phyloP scores from a whole-genome alignment of 2,888 invertebrate genomes.

The Eristalis intricaria region DNA sequence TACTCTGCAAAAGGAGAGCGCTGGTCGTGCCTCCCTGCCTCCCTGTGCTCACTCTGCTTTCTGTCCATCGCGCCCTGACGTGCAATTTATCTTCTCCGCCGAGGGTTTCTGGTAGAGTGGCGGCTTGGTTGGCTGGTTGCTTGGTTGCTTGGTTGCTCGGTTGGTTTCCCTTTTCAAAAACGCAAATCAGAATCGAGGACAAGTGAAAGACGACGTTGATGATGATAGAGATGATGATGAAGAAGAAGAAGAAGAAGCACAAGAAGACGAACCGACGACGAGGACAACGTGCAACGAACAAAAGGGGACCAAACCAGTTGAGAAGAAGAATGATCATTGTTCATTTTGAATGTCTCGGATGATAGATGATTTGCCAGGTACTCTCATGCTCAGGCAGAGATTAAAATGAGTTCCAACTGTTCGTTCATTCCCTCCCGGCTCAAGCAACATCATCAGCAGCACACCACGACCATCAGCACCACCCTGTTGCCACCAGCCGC shows the following conservation, averaged over 20 bases:
- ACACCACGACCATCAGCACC: neutral
- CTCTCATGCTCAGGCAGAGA: slow-evolving; percentile 28
- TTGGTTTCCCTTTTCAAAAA: slow-evolving; percentile 59
- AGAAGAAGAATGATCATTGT: slow-evolving; percentile 67
- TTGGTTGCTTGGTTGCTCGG: neutral
- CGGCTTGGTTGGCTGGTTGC: slow-evolving; percentile 13
- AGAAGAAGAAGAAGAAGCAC: slow-evolving; percentile 41
- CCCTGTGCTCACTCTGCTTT: slow-evolving; percentile 44
- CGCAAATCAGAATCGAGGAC: slow-evolving; percentile 67
- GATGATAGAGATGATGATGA: slow-evolving; percentile 65
- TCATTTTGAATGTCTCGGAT: slow-evolving; percentile 65
- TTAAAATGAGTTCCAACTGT: slow-evolving; percentile 51
- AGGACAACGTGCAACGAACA: slow-evolving; percentile 1
- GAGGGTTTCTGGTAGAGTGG: slow-evolving; percentile 14
- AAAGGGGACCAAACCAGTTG: neutral
- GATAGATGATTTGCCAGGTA: slow-evolving; percentile 70
- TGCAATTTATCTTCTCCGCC: slow-evolving; percentile 66
- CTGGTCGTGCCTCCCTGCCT: slow-evolving; percentile 57
- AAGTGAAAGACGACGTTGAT: slow-evolving; percentile 61
- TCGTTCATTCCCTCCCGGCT: neutral
- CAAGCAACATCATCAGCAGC: neutral
- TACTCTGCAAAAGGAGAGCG: slow-evolving; percentile 65
- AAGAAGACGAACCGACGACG: slow-evolving; percentile 10
- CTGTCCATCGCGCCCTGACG: slow-evolving; percentile 65
- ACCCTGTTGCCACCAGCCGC: slow-evolving; percentile 3